Conservation (phyloP, 2,888 invertebrate genomes). For the Agapostemon virescens region DNA sequence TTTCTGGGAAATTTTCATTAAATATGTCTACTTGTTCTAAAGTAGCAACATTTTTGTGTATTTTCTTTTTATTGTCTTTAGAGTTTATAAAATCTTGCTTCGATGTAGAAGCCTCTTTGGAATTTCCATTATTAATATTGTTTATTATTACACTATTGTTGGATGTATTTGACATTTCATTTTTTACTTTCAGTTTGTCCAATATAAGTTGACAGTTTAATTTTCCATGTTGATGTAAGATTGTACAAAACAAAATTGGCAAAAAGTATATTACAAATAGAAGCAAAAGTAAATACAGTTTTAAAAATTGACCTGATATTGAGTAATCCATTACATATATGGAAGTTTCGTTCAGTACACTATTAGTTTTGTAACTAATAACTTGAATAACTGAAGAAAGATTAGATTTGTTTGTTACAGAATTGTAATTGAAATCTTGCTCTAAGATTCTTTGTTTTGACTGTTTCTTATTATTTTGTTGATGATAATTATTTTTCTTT, state of each 20-base stretch:
- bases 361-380: constrained; percentile 18
- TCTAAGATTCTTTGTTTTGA: constrained; percentile 17
- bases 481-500: constrained; percentile 35
- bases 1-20: background rate
- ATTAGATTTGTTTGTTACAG: constrained; percentile 9
- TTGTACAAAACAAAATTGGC: constrained; percentile 67
- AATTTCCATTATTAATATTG: background rate
- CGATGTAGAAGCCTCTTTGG: background rate
- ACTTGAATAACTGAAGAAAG: constrained; percentile 8
- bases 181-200: constrained; percentile 32
- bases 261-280: constrained; percentile 72
- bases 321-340: constrained; percentile 66
- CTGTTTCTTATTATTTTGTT: constrained; percentile 16
- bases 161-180: background rate
- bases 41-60: background rate
- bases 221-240: constrained; percentile 55
- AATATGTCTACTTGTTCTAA: background rate
- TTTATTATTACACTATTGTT: background rate
- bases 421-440: constrained; percentile 26
- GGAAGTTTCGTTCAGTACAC: constrained; percentile 21
- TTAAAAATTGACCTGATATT: constrained; percentile 71
- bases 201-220: constrained; percentile 45
- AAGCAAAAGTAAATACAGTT: constrained; percentile 71
- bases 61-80: background rate
- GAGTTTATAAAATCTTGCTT: background rate